A percentile compares a stretch with the other conserved stretches of the same genome.
These are phyloP conservation scores for Galleria mellonella DNA, from an alignment of 1,140 invertebrate species.

Conservation along the genomic window DNA sequence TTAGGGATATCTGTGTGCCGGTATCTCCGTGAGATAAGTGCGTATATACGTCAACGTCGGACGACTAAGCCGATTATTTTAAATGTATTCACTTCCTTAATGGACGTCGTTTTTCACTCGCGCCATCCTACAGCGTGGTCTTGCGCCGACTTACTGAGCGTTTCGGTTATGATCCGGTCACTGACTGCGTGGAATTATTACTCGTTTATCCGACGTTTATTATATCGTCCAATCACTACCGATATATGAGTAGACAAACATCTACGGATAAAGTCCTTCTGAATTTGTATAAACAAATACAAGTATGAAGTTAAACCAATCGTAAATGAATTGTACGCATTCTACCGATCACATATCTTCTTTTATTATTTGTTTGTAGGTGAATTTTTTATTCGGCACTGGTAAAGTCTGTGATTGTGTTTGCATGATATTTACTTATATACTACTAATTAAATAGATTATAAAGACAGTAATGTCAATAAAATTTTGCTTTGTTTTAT, in stretches of 20 bases:
- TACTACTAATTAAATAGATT: too few species aligned
- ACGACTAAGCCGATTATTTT: conserved; percentile 73
- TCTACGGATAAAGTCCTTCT: too few species aligned
- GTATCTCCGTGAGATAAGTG: conserved; percentile 73
- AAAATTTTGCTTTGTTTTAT: too few species aligned
- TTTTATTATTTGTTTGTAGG: too few species aligned
- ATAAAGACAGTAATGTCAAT: too few species aligned
- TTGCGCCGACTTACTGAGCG: conserved; percentile 58
- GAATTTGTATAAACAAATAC: too few species aligned
- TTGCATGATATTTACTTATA: too few species aligned
- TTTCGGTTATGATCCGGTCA: conserved; percentile 69
- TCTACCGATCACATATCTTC: too few species aligned
- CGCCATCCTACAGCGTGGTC: conserved; percentile 36
- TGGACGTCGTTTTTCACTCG: conserved; percentile 70
- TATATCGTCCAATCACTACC: conserved; percentile 32
- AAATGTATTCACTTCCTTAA: conserved; percentile 75
- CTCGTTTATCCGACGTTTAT: conserved; percentile 48
- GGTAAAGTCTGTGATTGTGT: too few species aligned
- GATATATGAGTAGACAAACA: not conserved
- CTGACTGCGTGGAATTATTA: conserved; percentile 56
- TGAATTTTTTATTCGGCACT: too few species aligned
- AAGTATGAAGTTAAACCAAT: too few species aligned
- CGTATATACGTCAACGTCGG: conserved; percentile 73
- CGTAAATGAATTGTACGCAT: too few species aligned
- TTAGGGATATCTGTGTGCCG: conserved; percentile 66